Evolutionary conservation across 2,113 vertebrate genomes (phyloP), one percentile per base, ranked within the genome.

Genomic region (Rhadina sibilatrix): DNA sequence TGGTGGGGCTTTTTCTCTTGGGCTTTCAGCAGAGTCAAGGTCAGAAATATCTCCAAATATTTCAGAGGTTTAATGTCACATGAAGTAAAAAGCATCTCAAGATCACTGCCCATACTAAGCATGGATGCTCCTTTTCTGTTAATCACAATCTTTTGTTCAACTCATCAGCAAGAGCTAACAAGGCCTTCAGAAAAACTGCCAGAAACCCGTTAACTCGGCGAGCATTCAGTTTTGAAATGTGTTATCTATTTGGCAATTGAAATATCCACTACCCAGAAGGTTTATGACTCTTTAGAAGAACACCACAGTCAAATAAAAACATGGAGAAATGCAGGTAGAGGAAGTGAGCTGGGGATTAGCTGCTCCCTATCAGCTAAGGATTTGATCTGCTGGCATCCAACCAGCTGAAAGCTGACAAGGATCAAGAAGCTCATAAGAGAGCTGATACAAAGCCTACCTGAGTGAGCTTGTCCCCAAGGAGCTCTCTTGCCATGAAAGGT

Each of bases 31-130:
- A 37, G 4, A 4, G 35, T 12, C n/a, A 66, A 49, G 33, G 8
- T 40, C 42, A 65, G 46, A 88, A 30, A 8, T 0, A 0, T 47
- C 38, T 59, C 47, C 35, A 61, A 56, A 53, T 4, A 11, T 52
- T 42, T 44, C 37, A 52, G 31, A 37, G 22, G 22, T 69, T 83
- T n/a, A 31, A 40, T 72, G 70, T 59, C 28, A 65, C 4, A 2
- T 7, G 46, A 66, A 53, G 18, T 17, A 40, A 77, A 44, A 53
- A 40, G 25, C n/a, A 56, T 44, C 78, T 69, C 46, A 52, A 90
- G 31, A 37, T 46, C 61, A 65, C 40, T 28, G 14, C 21, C 87
- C 11, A 5, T 33, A 53, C 25, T 8, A 61, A 90, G 9, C 28
- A 65, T 50, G 44, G 37, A 9, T 77, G 22, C 35, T 82, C 27